phyloP scores from a whole-genome alignment of 2,888 invertebrate genomes.

The Sminthurinus aureus region DNA sequence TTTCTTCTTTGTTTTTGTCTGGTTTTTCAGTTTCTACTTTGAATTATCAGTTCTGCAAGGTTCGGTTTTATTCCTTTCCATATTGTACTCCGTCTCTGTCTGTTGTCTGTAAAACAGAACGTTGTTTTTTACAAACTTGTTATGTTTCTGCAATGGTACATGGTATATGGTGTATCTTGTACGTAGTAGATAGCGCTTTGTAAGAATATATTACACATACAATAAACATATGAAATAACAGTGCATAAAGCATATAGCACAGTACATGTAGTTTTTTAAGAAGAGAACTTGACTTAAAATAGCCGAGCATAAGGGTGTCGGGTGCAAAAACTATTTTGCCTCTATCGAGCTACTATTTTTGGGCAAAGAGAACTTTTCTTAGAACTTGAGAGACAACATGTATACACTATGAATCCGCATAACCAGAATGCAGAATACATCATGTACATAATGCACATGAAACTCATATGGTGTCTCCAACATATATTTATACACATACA shows the following conservation, averaged over 20 bases:
- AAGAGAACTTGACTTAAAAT: conserved; percentile 44
- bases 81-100: background rate
- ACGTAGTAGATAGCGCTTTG: background rate
- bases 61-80: background rate
- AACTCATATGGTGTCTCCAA: conserved; percentile 24
- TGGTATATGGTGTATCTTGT: background rate
- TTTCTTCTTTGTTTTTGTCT: conserved; percentile 12
- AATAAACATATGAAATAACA: background rate
- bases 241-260: background rate
- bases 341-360: conserved; percentile 52
- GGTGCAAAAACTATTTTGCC: conserved; percentile 50
- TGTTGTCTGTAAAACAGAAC: background rate
- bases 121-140: background rate
- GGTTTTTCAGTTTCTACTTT: background rate
- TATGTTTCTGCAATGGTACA: background rate
- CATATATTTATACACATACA: no score
- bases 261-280: background rate
- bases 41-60: background rate
- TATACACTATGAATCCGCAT: no score
- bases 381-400: conserved; percentile 37
- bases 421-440: no score
- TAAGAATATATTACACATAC: background rate
- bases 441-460: background rate
- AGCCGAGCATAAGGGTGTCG: conserved; percentile 46
- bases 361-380: conserved; percentile 56